Conservation (phyloP, 1,140 invertebrate genomes). For the Tetragnatha versicolor region DNA sequence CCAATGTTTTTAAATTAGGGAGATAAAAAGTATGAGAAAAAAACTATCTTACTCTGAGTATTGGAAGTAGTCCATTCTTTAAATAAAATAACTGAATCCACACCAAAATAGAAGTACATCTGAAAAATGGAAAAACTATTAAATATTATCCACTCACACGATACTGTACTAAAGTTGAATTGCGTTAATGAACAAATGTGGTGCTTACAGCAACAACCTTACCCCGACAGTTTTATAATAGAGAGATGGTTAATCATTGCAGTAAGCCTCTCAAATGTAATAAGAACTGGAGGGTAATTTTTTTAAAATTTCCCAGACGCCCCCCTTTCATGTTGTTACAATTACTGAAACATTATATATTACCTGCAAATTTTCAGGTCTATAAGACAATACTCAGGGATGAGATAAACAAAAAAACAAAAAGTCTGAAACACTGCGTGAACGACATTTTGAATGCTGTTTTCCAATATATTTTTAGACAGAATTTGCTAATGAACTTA, state of each 20-base stretch:
- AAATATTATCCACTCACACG: neutral
- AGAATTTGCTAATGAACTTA: no score
- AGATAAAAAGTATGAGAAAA: neutral
- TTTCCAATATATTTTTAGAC: neutral
- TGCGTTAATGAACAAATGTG: neutral
- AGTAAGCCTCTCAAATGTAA: neutral
- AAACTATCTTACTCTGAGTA: slow-evolving; percentile 65
- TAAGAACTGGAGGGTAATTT: neutral
- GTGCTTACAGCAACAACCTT: neutral
- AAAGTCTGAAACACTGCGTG: no score
- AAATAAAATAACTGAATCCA: slow-evolving; percentile 75
- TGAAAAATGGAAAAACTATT: slow-evolving; percentile 55
- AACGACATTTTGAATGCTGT: no score
- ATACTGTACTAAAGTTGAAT: neutral
- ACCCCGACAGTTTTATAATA: neutral
- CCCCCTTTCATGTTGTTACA: no score
- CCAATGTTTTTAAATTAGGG: no score
- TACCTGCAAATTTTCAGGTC: no score
- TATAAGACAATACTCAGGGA: no score
- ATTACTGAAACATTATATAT: no score
- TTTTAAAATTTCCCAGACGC: no score
- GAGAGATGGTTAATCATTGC: neutral
- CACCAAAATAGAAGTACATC: slow-evolving; percentile 83
- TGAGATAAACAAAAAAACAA: no score
- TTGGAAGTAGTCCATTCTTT: slow-evolving; percentile 78